Evolutionary conservation across 2,113 vertebrate species (phyloP).

Genomic region (Nematolebias whitei): DNA sequence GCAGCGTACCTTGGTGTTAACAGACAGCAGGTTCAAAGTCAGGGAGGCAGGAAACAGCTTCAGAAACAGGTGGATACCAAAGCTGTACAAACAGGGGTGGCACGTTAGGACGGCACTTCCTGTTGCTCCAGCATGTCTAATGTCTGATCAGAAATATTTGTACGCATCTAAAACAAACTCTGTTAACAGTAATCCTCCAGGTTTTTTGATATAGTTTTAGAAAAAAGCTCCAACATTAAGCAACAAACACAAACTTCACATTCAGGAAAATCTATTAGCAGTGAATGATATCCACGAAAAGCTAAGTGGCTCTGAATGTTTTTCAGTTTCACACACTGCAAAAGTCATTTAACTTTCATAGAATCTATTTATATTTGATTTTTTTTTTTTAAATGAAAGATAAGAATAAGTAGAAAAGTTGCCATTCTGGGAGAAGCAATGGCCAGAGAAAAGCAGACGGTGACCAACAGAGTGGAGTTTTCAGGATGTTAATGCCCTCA

Average conservation of each 20-base stretch:
- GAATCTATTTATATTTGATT: slow-evolving; percentile 71
- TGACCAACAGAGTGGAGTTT: slow-evolving; percentile 62
- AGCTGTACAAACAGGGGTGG: no score
- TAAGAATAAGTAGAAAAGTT: slow-evolving; percentile 69
- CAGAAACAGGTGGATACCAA: slow-evolving; percentile 3
- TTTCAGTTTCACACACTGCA: slow-evolving; percentile 53
- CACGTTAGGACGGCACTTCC: no score
- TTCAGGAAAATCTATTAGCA: slow-evolving; percentile 40
- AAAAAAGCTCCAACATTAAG: no score
- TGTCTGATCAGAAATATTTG: no score
- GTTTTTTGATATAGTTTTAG: no score
- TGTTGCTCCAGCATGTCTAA: no score
- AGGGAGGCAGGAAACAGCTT: background rate
- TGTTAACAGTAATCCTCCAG: no score
- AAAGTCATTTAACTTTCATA: slow-evolving; percentile 63
- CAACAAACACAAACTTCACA: no score
- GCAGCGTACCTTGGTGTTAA: background rate
- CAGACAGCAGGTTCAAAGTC: slow-evolving; percentile 25
- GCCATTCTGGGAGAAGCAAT: slow-evolving; percentile 59
- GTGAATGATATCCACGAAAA: slow-evolving; percentile 48
- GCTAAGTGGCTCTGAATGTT: no score
- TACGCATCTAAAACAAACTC: no score
- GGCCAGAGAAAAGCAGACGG: slow-evolving; percentile 75
- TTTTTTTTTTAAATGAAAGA: slow-evolving; percentile 68
- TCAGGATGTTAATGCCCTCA: slow-evolving; percentile 63